These are phyloP conservation scores for Cyphomyrus plagiostoma DNA, from an alignment of 2,113 vertebrate genomes.

Conservation along the genomic window DNA sequence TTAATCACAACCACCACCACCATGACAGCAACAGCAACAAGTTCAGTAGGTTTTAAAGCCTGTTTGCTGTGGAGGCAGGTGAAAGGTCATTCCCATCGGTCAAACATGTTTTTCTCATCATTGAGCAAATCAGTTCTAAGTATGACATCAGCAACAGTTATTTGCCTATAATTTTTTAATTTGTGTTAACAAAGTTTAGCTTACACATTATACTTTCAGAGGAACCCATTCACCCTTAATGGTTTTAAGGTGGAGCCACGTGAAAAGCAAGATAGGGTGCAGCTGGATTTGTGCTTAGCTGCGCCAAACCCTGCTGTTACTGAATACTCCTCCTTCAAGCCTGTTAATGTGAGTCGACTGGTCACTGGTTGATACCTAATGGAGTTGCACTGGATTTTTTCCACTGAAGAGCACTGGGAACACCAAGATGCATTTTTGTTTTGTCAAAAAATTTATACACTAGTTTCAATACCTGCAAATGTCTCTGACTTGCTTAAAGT, in stretches of 20 bases:
- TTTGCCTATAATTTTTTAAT: background rate
- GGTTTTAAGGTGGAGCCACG: background rate
- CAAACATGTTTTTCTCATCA: background rate
- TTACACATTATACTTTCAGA: background rate
- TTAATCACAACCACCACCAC: background rate
- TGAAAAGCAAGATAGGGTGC: background rate
- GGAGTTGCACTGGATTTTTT: background rate
- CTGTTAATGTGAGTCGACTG: background rate
- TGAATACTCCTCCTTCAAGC: background rate
- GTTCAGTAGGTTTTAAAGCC: background rate
- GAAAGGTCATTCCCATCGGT: background rate
- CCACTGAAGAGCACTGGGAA: background rate
- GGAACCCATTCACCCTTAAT: background rate
- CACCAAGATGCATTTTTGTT: background rate
- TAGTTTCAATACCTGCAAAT: background rate
- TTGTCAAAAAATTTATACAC: background rate
- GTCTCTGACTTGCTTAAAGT: conserved; percentile 28
- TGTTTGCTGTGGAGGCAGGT: background rate
- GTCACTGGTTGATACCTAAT: background rate
- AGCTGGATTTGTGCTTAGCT: background rate
- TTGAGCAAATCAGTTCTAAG: background rate
- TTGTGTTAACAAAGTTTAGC: background rate
- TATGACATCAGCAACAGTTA: background rate
- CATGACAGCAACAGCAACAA: background rate
- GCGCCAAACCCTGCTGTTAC: background rate